Evolutionary conservation across 2,888 invertebrate genomes (phyloP).

Genomic region (Torymus aiolomorphi): DNA sequence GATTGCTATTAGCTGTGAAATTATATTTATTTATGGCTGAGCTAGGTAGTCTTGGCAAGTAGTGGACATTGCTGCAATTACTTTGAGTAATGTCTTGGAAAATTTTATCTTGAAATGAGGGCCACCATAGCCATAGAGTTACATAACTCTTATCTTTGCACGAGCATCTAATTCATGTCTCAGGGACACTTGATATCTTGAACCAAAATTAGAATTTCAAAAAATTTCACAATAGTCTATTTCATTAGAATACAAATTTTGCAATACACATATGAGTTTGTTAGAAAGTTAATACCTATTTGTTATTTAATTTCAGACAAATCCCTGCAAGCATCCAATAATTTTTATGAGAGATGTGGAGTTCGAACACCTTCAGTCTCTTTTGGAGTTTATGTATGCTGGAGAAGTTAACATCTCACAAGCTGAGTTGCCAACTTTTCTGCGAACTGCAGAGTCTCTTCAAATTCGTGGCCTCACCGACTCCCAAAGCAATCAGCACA

Average conservation of each 20-base stretch:
- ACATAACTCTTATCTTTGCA: slow-evolving; percentile 66
- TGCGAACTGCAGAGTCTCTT: slow-evolving; percentile 87
- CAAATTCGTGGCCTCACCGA: slow-evolving; percentile 88
- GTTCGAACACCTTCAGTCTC: slow-evolving; percentile 85
- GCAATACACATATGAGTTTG: slow-evolving; percentile 17
- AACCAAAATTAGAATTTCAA: slow-evolving; percentile 52
- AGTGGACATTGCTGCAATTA: slow-evolving; percentile 48
- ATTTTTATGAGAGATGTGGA: slow-evolving; percentile 91
- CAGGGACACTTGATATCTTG: slow-evolving; percentile 57
- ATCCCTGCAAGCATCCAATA: slow-evolving; percentile 90
- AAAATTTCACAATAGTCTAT: slow-evolving; percentile 45
- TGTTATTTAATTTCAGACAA: slow-evolving; percentile 80
- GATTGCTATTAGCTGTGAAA: slow-evolving; percentile 52
- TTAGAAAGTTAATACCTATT: slow-evolving; percentile 35
- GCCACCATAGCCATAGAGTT: slow-evolving; percentile 70
- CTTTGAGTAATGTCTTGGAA: slow-evolving; percentile 56
- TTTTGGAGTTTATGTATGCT: slow-evolving; percentile 91
- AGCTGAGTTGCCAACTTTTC: slow-evolving; percentile 85
- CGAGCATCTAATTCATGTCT: slow-evolving; percentile 57
- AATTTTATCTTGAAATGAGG: slow-evolving; percentile 55
- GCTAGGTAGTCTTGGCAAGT: slow-evolving; percentile 53
- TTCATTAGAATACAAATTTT: slow-evolving; percentile 18
- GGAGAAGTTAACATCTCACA: slow-evolving; percentile 90
- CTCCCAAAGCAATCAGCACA: slow-evolving; percentile 74
- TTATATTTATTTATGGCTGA: slow-evolving; percentile 56